Base-by-base conservation (phyloP, 2,113 vertebrate species). In the Sitta europaea region DNA sequence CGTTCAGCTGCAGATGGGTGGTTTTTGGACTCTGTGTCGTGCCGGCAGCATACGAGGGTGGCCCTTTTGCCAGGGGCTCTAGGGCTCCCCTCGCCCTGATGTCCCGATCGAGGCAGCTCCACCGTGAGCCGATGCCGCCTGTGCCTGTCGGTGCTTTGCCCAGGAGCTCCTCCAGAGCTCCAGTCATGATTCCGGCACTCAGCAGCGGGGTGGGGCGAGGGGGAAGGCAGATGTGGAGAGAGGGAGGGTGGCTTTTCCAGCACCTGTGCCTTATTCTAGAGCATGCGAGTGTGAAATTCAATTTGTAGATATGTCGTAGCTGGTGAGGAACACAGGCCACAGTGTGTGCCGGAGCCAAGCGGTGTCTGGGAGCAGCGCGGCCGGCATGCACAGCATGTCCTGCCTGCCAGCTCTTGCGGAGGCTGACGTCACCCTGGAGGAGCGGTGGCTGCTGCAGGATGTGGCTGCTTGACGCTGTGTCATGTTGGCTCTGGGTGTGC, bases 391-490 rank as follows among this genome's bases (percentile, higher is more conserved):
- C 86, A 11, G 92, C 95, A 3, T 65, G 76, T 94, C 87, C 91
- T 72, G 96, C 91, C 91, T 72, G 89, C 89, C 89, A 61, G 94
- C 91, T n/a, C 94, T 79, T 67, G 77, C 43, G 27, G 89, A 65
- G 91, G 78, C 91, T 97, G 87, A 96, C 87, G 89, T 97, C 96
- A 96, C 27, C 90, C 54, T 0, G 9, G 82, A 81, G 91, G 38
- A 93, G 79, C 82, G 10, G 85, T 17, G 81, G 50, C 90, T 95
- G 95, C 91, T 95, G 96, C 95, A 93, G 94, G 91, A 92, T 38
- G 57, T 72, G 87, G 42, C 89, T 65, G 84, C 84, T 38, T 20
- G 62, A 54, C 61, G 70, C 91, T 72, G 89, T 92, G 95, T 87
- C 74, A 71, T 81, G 28, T 91, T 81, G 80, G 77, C 65, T 71